Evolutionary conservation across 2,797 vertebrate species (phyloP).

Genomic region (Tokudaia tokunoshimensis): DNA sequence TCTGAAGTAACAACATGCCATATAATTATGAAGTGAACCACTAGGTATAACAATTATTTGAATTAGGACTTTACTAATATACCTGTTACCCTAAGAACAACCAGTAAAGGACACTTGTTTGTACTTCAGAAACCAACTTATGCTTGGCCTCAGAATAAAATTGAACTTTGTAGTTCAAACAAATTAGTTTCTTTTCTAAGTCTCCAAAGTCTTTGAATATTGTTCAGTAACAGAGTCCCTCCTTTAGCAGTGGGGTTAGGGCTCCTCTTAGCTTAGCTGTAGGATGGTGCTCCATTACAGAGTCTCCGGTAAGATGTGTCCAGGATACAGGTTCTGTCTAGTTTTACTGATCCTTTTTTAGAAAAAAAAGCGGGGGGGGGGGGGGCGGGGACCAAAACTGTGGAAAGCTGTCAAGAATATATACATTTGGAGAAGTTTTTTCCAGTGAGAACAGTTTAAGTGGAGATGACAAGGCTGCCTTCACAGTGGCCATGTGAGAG

Average conservation of each 20-base stretch:
- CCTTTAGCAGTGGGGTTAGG: neutral
- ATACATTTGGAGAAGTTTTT: neutral
- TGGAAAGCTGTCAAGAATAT: neutral
- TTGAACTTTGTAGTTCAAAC: slow-evolving; percentile 43
- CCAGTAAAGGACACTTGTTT: neutral
- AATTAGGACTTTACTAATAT: neutral
- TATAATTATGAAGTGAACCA: slow-evolving; percentile 1
- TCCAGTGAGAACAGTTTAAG: neutral
- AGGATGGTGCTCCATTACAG: neutral
- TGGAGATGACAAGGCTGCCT: neutral
- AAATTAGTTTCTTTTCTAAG: neutral
- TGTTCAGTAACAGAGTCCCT: neutral
- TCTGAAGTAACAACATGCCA: neutral
- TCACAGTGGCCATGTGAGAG: neutral
- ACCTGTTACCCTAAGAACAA: neutral
- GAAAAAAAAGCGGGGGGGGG: neutral
- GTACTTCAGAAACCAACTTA: neutral
- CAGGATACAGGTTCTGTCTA: neutral
- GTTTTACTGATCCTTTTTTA: neutral
- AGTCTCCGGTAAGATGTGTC: neutral
- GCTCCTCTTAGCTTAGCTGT: neutral
- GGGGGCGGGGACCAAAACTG: neutral
- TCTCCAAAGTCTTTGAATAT: neutral
- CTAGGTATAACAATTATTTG: neutral
- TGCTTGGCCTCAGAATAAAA: slow-evolving; percentile 14